phyloP scores from a whole-genome alignment of 2,888 invertebrate genomes.

The Lepetodrilus schrolli region DNA sequence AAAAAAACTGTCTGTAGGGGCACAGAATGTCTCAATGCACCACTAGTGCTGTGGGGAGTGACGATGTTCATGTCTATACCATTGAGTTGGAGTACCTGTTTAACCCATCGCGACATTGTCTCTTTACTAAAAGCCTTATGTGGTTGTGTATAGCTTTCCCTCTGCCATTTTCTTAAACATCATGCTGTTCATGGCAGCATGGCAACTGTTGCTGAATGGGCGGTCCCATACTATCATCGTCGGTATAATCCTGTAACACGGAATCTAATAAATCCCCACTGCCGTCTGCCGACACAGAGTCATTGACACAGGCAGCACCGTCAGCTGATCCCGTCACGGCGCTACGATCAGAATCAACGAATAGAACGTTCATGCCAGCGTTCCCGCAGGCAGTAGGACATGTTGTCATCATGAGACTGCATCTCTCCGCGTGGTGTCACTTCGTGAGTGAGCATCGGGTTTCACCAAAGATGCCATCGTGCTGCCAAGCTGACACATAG shows the following conservation, averaged over 20 bases:
- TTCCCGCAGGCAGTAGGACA: background rate
- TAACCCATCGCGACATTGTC: background rate
- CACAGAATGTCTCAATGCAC: background rate
- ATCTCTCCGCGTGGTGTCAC: too few relatives aligned
- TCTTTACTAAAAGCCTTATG: background rate
- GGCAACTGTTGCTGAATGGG: background rate
- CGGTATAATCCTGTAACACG: background rate
- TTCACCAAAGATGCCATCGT: too few relatives aligned
- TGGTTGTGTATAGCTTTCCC: background rate
- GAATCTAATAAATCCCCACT: background rate
- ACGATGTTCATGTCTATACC: background rate
- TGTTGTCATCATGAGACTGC: background rate
- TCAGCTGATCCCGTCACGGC: background rate
- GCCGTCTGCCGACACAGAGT: too few relatives aligned
- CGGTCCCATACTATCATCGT: background rate
- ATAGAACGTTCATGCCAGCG: background rate
- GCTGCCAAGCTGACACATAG: background rate
- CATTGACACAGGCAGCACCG: background rate
- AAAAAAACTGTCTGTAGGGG: too few relatives aligned
- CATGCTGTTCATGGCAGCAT: background rate
- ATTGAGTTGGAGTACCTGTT: background rate
- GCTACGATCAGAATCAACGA: background rate
- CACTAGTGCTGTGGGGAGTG: background rate
- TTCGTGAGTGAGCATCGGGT: too few relatives aligned
- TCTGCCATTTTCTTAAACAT: too few relatives aligned